These are phyloP conservation scores for Lineus longissimus DNA, from an alignment of 1,140 invertebrate genomes.

Conservation along the genomic window DNA sequence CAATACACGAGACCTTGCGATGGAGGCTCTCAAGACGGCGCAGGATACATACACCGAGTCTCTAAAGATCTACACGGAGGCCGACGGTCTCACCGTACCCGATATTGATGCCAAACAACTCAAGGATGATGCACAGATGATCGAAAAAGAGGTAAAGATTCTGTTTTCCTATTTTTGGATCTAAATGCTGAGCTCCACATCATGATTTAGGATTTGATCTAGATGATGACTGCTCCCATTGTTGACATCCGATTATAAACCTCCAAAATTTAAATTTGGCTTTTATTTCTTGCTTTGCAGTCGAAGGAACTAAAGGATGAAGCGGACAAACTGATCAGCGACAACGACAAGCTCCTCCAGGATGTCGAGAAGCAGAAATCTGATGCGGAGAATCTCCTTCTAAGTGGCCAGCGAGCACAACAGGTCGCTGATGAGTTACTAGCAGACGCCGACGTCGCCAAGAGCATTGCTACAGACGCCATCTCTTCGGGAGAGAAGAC, in stretches of 20 bases:
- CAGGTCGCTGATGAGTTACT: conserved; percentile 62
- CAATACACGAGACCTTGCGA: conserved; percentile 65
- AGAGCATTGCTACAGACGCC: conserved; percentile 73
- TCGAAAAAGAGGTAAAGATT: conserved; percentile 47
- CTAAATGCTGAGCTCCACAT: too few relatives aligned
- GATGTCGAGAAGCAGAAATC: conserved; percentile 45
- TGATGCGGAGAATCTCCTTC: conserved; percentile 37
- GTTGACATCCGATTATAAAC: too few relatives aligned
- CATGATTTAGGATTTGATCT: too few relatives aligned
- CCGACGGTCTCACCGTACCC: conserved; percentile 71
- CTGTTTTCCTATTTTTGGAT: background rate
- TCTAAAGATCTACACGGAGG: conserved; percentile 70
- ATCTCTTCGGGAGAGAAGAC: conserved; percentile 79
- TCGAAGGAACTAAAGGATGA: conserved; percentile 58
- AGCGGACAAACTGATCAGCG: conserved; percentile 58
- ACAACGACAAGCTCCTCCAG: conserved; percentile 54
- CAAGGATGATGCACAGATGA: conserved; percentile 60
- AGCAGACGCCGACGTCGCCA: conserved; percentile 67
- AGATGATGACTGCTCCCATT: too few relatives aligned
- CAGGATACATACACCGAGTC: conserved; percentile 74
- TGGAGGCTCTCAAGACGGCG: conserved; percentile 69
- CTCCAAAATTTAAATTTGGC: background rate
- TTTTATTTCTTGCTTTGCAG: conserved; percentile 27
- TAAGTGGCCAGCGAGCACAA: conserved; percentile 31
- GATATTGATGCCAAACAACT: conserved; percentile 68